phyloP scores from a whole-genome alignment of 2,113 vertebrate genomes.

The Naja naja region DNA sequence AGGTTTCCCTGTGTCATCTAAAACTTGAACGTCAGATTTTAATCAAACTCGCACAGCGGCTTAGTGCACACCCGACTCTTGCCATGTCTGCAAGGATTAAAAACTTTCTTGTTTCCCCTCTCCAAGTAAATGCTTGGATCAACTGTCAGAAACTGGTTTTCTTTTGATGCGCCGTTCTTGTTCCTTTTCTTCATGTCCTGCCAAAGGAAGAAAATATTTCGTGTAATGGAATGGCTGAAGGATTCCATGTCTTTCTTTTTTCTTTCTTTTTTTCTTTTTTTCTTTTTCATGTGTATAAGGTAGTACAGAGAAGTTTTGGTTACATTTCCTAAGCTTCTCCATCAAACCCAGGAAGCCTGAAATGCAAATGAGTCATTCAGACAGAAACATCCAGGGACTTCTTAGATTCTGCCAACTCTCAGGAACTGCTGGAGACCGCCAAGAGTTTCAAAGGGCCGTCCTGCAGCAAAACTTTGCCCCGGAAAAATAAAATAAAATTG shows the following conservation, averaged over 20 bases:
- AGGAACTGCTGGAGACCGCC: neutral
- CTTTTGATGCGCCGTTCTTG: neutral
- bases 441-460: neutral
- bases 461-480: neutral
- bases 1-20: constrained; percentile 4
- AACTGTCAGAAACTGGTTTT: constrained; percentile 1
- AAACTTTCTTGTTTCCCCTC: neutral
- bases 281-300: constrained; percentile 9
- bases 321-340: neutral
- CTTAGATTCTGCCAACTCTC: constrained; percentile 5
- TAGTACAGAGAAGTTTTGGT: constrained; percentile 3
- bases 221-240: neutral
- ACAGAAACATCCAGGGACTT: neutral
- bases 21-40: constrained; percentile 3
- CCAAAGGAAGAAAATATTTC: constrained; percentile 5
- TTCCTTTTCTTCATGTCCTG: neutral
- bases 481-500: neutral
- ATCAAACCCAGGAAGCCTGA: neutral
- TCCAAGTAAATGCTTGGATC: neutral
- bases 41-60: neutral
- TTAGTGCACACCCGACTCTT: rapidly evolving
- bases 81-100: neutral
- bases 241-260: neutral
- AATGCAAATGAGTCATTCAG: neutral
- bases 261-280: no score